Conservation (phyloP, 35 echinoderm and acorn worm species). For the Anneissia japonica region DNA sequence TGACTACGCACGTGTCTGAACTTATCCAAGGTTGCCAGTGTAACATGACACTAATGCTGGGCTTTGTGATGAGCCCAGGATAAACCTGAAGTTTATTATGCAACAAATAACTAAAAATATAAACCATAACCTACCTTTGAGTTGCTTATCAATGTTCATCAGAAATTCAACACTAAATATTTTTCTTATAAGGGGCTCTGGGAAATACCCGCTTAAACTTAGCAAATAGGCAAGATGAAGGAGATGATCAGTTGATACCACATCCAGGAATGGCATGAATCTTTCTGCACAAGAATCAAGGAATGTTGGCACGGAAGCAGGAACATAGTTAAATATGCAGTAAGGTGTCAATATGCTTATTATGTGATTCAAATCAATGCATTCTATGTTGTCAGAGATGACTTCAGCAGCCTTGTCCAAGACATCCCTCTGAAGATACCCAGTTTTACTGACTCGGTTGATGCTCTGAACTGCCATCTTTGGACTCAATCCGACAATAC, state of each 20-base stretch:
- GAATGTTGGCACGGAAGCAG: neutral
- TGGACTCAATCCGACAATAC: neutral
- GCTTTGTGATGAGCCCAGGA: too few species aligned
- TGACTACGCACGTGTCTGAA: too few species aligned
- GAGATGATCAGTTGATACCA: neutral
- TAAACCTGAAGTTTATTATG: neutral
- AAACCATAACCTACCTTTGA: neutral
- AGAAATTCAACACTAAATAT: neutral
- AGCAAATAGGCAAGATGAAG: neutral
- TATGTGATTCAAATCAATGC: neutral
- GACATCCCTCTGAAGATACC: neutral
- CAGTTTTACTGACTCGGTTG: neutral
- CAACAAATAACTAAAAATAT: neutral
- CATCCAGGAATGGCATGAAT: neutral
- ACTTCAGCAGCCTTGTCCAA: neutral
- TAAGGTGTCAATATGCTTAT: neutral
- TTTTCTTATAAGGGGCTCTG: neutral
- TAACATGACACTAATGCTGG: too few species aligned
- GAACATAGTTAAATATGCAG: neutral
- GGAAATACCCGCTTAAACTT: neutral
- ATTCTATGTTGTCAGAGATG: neutral
- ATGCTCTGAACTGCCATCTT: neutral
- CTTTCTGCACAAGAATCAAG: neutral
- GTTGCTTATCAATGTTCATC: neutral
- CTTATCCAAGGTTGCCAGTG: too few species aligned